Evolutionary conservation across 2,113 vertebrate species (phyloP).

Genomic region (Ptilonorhynchus violaceus): DNA sequence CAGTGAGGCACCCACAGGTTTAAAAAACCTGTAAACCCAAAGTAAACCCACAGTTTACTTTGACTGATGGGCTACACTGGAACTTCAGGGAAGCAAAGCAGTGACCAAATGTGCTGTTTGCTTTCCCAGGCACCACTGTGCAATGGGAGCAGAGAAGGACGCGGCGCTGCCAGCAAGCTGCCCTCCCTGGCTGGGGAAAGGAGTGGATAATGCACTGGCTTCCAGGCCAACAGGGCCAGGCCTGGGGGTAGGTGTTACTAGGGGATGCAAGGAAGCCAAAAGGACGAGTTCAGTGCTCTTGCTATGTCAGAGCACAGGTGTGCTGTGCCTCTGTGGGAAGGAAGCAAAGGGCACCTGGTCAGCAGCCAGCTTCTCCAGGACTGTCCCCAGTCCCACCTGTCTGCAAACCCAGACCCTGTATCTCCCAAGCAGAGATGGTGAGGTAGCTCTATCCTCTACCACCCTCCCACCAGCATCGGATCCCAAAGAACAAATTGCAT

Average conservation of each 20-base stretch:
- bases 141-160: neutral
- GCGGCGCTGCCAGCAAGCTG: fast-evolving
- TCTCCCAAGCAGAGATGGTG: neutral
- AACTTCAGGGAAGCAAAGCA: neutral
- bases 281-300: neutral
- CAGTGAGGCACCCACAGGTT: neutral
- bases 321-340: neutral
- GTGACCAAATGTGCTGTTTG: fast-evolving
- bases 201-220: fast-evolving
- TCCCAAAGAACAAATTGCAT: neutral
- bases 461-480: neutral
- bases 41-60: no score
- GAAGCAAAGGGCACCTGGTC: neutral
- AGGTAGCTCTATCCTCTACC: neutral
- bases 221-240: neutral
- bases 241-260: neutral
- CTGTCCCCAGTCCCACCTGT: neutral
- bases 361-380: neutral
- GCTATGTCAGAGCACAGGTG: neutral
- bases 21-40: no score
- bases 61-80: neutral
- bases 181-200: neutral
- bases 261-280: neutral
- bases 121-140: fast-evolving
- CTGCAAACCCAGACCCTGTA: neutral